Conservation (phyloP, 2,888 invertebrate species). For the Drosophila anomelani region DNA sequence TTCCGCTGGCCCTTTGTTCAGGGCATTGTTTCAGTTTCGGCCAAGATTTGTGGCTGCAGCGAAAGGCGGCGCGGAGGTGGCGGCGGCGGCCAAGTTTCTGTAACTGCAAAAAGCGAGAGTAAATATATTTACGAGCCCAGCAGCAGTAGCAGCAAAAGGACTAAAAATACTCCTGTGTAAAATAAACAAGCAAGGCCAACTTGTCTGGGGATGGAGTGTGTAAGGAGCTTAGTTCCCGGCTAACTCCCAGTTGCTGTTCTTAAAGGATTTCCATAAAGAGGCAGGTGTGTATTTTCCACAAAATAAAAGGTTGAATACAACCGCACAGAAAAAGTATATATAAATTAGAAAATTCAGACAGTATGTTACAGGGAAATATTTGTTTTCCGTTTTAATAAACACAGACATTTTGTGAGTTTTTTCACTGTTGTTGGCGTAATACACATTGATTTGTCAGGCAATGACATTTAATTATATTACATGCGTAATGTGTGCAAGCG, state of each 20-base stretch:
- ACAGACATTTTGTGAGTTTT: slow-evolving; percentile 20
- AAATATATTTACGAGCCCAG: slow-evolving; percentile 74
- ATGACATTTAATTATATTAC: slow-evolving; percentile 53
- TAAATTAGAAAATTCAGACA: background rate
- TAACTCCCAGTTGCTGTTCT: slow-evolving; percentile 6
- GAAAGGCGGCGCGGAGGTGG: slow-evolving; percentile 29
- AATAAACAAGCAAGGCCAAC: slow-evolving; percentile 59
- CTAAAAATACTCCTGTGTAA: slow-evolving; percentile 71
- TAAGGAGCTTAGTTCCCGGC: slow-evolving; percentile 55
- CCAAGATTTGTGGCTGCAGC: slow-evolving; percentile 74
- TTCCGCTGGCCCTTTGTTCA: slow-evolving; percentile 54
- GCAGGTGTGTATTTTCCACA: slow-evolving; percentile 15
- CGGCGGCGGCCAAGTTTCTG: slow-evolving; percentile 55
- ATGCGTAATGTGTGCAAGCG: slow-evolving; percentile 13
- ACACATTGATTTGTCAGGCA: slow-evolving; percentile 27
- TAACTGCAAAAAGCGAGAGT: slow-evolving; percentile 68
- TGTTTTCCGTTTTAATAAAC: slow-evolving; percentile 34
- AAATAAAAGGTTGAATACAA: background rate
- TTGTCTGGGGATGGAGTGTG: slow-evolving; percentile 14
- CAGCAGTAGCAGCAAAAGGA: slow-evolving; percentile 29
- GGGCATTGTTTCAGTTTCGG: slow-evolving; percentile 48
- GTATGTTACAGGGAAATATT: background rate
- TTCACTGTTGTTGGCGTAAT: slow-evolving; percentile 25
- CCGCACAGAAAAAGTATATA: background rate
- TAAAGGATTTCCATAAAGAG: slow-evolving; percentile 31